A percentile compares a stretch with the other conserved stretches of the same genome.
Conservation (phyloP, 2,888 invertebrate species). For the Hydroisotoma schaefferi region DNA sequence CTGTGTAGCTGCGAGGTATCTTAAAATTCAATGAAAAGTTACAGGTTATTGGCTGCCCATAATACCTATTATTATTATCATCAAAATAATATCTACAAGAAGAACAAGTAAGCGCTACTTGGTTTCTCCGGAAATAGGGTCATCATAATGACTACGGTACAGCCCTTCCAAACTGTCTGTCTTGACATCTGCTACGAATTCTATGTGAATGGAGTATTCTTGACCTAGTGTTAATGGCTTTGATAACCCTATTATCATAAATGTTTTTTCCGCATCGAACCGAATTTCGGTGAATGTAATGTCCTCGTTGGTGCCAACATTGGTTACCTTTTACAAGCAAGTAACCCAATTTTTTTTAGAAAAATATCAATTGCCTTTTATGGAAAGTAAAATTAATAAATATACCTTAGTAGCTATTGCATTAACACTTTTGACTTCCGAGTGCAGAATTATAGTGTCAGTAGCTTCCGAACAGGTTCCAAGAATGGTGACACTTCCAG, state of each 20-base stretch:
- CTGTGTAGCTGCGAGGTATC: slow-evolving; percentile 54
- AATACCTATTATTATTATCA: too few relatives aligned
- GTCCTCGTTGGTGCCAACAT: slow-evolving; percentile 16
- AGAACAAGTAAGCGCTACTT: too few relatives aligned
- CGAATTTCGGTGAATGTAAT: slow-evolving; percentile 18
- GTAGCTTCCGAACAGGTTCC: slow-evolving; percentile 26
- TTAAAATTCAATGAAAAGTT: slow-evolving; percentile 28
- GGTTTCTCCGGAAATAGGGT: slow-evolving; percentile 31
- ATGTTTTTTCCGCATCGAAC: slow-evolving; percentile 27
- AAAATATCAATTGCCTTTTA: too few relatives aligned
- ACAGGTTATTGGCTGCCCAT: too few relatives aligned
- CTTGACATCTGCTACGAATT: slow-evolving; percentile 32
- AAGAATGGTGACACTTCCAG: slow-evolving; percentile 27
- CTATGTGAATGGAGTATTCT: slow-evolving; percentile 29
- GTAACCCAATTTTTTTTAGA: too few relatives aligned
- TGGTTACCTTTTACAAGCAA: too few relatives aligned
- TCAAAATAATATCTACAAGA: too few relatives aligned
- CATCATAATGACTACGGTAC: slow-evolving; percentile 39
- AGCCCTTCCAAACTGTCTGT: slow-evolving; percentile 32
- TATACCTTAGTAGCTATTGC: neutral
- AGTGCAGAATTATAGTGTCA: slow-evolving; percentile 34
- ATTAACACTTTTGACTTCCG: slow-evolving; percentile 15
- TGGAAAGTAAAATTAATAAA: neutral
- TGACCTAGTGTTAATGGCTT: slow-evolving; percentile 22
- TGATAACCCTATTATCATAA: slow-evolving; percentile 27